Conservation (phyloP, 1,140 invertebrate species). For the Chymomyza costata region DNA sequence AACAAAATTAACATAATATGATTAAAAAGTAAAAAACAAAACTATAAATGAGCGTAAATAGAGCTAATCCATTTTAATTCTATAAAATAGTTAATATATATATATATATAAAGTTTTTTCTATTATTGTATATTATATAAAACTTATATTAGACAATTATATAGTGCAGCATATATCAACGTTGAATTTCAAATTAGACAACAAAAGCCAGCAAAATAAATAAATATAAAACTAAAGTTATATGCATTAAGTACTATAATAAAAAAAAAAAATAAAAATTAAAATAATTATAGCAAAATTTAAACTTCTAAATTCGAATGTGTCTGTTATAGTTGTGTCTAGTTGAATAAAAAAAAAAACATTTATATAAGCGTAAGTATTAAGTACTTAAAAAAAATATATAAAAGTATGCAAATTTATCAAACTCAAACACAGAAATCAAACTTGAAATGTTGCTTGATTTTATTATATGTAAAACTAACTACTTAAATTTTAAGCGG, state of each 20-base stretch:
- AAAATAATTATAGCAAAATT: not conserved
- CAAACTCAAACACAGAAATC: conserved; percentile 34
- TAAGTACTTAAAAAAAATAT: conserved; percentile 26
- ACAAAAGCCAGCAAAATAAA: conserved; percentile 18
- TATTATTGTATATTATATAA: too few species aligned
- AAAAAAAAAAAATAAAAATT: not conserved
- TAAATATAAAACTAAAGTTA: too few species aligned
- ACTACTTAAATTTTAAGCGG: conserved; percentile 70
- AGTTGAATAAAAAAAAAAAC: not conserved
- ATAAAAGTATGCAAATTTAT: conserved; percentile 23
- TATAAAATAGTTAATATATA: conserved; percentile 1
- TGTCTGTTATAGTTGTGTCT: conserved; percentile 1
- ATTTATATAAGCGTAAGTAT: conserved; percentile 22
- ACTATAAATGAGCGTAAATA: not conserved
- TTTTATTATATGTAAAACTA: conserved; percentile 22
- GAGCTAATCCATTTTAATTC: not conserved
- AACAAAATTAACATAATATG: conserved; percentile 15
- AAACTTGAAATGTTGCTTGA: conserved; percentile 42
- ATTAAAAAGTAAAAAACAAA: not conserved
- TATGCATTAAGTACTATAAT: too few species aligned
- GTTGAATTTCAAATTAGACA: conserved; percentile 46
- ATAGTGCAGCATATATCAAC: conserved; percentile 38
- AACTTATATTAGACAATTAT: too few species aligned
- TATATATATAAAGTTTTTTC: conserved; percentile 17
- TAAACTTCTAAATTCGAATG: not conserved